phyloP scores from a whole-genome alignment of 2,888 invertebrate species.

The Villa cingulata region DNA sequence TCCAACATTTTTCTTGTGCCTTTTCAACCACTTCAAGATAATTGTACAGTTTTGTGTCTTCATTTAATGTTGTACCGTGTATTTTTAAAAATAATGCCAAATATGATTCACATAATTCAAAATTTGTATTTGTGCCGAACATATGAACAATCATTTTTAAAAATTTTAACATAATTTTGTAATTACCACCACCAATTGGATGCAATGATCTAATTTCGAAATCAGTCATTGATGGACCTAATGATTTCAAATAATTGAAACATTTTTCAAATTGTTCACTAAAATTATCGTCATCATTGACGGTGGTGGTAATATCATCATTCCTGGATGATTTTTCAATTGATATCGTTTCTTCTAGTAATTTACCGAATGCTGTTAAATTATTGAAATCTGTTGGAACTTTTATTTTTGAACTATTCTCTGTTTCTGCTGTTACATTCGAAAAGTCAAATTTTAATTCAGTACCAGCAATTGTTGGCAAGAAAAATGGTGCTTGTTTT shows the following conservation, averaged over 20 bases:
- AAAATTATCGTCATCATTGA: constrained; percentile 14
- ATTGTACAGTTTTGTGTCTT: constrained; percentile 41
- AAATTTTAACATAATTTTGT: constrained; percentile 61
- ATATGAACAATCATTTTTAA: constrained; percentile 56
- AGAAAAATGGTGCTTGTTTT: constrained; percentile 88
- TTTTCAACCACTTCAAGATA: constrained; percentile 44
- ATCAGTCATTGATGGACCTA: constrained; percentile 77
- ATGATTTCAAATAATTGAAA: constrained; percentile 39
- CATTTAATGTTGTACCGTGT: constrained; percentile 49
- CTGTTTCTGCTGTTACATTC: constrained; percentile 27
- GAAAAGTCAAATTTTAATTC: constrained; percentile 67
- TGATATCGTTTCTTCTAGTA: constrained; percentile 41
- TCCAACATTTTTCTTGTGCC: constrained; percentile 48
- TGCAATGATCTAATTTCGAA: constrained; percentile 70
- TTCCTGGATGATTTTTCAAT: too few species aligned
- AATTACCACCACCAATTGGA: constrained; percentile 57
- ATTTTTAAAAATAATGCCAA: constrained; percentile 75
- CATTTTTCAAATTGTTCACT: constrained; percentile 40
- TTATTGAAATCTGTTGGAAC: constrained; percentile 47
- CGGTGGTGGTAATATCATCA: constrained; percentile 29
- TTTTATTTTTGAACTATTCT: constrained; percentile 39
- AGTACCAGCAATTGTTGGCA: constrained; percentile 77
- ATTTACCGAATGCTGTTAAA: constrained; percentile 54
- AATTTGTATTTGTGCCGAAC: constrained; percentile 63
- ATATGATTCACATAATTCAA: constrained; percentile 84